Conservation (phyloP, 30 jellyfish, hydroid and myxozoan species). For the Catostylus mosaicus region DNA sequence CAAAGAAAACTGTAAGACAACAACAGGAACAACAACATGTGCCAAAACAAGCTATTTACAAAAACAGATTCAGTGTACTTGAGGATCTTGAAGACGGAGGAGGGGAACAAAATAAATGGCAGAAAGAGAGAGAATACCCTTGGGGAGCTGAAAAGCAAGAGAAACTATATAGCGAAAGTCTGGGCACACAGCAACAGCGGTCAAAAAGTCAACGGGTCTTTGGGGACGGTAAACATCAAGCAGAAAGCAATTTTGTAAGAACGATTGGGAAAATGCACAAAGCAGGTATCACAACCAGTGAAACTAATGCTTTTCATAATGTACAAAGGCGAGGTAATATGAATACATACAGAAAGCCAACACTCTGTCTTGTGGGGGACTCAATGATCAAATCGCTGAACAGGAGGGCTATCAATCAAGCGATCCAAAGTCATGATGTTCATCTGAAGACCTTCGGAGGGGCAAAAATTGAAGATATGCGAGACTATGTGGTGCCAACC, state of each 20-base stretch:
- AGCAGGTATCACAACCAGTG: not conserved
- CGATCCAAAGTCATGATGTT: conserved; percentile 14
- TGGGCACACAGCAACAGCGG: conserved; percentile 19
- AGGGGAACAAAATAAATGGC: conserved; percentile 2
- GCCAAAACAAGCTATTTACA: conserved; percentile 13
- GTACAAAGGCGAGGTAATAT: not conserved
- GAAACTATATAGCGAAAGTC: conserved; percentile 3
- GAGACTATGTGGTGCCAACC: conserved; percentile 22
- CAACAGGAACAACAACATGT: conserved; percentile 6
- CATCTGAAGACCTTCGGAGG: conserved; percentile 46
- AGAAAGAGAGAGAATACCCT: conserved; percentile 7
- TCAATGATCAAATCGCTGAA: conserved; percentile 31
- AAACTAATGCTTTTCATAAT: conserved; percentile 4
- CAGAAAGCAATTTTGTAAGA: not conserved
- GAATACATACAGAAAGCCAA: conserved; percentile 10
- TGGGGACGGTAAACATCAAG: conserved; percentile 2
- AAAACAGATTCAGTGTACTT: conserved; percentile 45
- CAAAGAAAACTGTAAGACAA: not conserved
- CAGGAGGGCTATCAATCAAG: conserved; percentile 20
- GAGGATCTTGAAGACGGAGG: conserved; percentile 18
- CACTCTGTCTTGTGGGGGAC: conserved; percentile 41
- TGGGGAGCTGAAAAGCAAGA: conserved; percentile 20
- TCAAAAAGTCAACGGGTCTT: not conserved
- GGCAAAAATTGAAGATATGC: conserved; percentile 43
- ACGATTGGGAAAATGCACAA: not conserved